phyloP scores from a whole-genome alignment of 2,888 invertebrate species.

The Lasioglossum leucozonium region DNA sequence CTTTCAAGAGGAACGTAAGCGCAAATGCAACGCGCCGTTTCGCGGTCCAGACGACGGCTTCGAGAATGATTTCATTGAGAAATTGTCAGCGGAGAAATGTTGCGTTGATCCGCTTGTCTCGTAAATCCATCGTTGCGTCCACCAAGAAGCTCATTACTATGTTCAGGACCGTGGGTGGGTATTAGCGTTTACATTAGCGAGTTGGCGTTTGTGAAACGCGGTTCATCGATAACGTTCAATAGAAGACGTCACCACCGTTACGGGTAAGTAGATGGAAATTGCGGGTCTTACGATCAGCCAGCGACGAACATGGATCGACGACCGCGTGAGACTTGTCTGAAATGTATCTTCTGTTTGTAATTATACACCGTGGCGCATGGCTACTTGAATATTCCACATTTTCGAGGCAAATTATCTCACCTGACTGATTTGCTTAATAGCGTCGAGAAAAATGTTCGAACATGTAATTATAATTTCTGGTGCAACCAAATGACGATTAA shows the following conservation, averaged over 20 bases:
- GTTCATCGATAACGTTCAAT: conserved; percentile 27
- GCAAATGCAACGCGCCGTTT: not conserved
- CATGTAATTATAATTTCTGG: not conserved
- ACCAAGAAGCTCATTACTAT: conserved; percentile 57
- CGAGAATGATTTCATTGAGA: conserved; percentile 40
- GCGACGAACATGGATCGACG: conserved; percentile 37
- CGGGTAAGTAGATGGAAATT: conserved; percentile 18
- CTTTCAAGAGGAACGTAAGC: not conserved
- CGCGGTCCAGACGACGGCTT: not conserved
- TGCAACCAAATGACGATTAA: not conserved
- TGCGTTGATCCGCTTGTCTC: conserved; percentile 41
- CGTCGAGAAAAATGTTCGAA: not conserved
- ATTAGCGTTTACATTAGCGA: conserved; percentile 43
- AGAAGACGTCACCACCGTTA: conserved; percentile 35
- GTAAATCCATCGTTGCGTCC: conserved; percentile 51
- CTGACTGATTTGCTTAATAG: not conserved
- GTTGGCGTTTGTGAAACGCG: conserved; percentile 45
- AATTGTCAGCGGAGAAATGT: conserved; percentile 20
- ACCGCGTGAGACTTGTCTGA: conserved; percentile 38
- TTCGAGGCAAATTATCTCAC: not conserved
- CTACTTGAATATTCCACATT: not conserved
- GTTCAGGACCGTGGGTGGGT: conserved; percentile 58
- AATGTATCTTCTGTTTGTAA: conserved; percentile 3
- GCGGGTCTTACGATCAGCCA: conserved; percentile 13
- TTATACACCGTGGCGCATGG: not conserved